Evolutionary conservation across 2,113 vertebrate species (phyloP).

Genomic region (Chrysemys picta): DNA sequence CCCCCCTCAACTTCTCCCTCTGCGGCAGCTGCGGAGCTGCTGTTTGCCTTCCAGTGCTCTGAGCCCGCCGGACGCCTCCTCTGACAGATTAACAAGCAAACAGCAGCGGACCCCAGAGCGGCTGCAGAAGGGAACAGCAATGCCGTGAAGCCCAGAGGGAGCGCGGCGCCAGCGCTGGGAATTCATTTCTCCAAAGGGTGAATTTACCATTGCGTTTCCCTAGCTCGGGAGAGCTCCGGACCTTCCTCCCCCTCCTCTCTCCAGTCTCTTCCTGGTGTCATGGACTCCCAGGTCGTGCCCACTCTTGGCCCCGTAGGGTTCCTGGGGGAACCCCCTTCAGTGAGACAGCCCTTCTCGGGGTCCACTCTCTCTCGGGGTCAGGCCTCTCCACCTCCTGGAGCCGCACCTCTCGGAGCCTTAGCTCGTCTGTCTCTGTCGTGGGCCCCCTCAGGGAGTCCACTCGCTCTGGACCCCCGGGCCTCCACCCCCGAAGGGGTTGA

Average conservation of each 20-base stretch:
- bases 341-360: no score
- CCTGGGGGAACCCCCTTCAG: no score
- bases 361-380: no score
- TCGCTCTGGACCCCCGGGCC: no score
- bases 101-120: neutral
- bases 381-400: no score
- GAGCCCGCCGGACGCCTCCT: neutral
- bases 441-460: no score
- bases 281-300: no score
- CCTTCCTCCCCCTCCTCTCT: neutral
- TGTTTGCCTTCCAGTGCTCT: neutral
- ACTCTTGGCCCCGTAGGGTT: no score
- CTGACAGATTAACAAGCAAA: neutral
- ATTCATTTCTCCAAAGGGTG: constrained; percentile 65
- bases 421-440: no score
- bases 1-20: neutral
- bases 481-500: accelerated
- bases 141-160: neutral
- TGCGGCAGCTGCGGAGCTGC: neutral
- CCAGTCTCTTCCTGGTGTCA: no score
- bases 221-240: constrained; percentile 25
- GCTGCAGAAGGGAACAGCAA: neutral
- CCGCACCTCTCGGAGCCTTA: no score
- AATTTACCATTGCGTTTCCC: constrained; percentile 9
- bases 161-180: neutral